phyloP scores from a whole-genome alignment of 2,888 invertebrate genomes.

The Cheilosia pagana region DNA sequence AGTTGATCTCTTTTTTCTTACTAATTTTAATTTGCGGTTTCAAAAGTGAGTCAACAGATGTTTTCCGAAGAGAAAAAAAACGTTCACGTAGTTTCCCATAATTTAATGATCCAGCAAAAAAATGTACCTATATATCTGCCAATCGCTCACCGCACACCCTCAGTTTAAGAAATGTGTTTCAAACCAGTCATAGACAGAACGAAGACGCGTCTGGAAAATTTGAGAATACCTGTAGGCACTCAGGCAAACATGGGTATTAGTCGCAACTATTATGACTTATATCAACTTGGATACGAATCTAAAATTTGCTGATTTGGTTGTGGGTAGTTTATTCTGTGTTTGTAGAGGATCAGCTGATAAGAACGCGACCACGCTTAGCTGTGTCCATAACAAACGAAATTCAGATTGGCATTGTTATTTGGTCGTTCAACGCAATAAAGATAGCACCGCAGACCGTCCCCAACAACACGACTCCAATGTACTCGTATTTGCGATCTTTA shows the following conservation, averaged over 20 bases:
- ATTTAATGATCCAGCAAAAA: background rate
- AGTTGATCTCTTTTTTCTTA: constrained; percentile 3
- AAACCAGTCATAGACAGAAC: background rate
- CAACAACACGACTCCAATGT: background rate
- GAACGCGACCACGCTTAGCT: too few relatives aligned
- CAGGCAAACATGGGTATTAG: too few relatives aligned
- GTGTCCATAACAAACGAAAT: too few relatives aligned
- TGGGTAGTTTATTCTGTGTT: too few relatives aligned
- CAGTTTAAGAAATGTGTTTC: too few relatives aligned
- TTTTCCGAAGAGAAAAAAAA: constrained; percentile 12
- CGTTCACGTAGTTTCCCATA: constrained; percentile 44
- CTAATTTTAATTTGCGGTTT: constrained; percentile 45
- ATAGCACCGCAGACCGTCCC: background rate
- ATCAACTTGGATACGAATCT: background rate
- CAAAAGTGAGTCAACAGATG: constrained; percentile 37
- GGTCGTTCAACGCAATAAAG: background rate
- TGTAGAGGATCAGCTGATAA: background rate
- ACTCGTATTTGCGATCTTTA: background rate
- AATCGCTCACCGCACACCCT: background rate
- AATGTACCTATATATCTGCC: background rate
- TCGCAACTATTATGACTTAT: background rate
- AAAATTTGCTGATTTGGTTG: background rate
- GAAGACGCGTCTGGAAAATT: background rate
- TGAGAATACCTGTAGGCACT: too few relatives aligned
- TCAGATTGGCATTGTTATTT: too few relatives aligned